A percentile compares a stretch with the other conserved stretches of the same genome.
These are phyloP conservation scores for Drosophila ambigua DNA, from an alignment of 1,140 invertebrate genomes.

Conservation along the genomic window DNA sequence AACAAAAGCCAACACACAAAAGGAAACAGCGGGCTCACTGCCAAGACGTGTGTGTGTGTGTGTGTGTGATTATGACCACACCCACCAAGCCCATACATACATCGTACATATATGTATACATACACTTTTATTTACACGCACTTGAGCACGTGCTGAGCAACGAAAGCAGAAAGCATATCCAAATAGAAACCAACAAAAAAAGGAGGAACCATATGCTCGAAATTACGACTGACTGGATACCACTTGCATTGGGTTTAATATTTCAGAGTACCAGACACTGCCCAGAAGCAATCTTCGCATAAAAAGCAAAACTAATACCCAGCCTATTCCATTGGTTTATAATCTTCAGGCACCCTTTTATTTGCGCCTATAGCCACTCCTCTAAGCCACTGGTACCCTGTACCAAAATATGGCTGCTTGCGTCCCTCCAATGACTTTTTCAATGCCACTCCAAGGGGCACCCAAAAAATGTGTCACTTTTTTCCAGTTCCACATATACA, in stretches of 20 bases:
- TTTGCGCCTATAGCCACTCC: no score
- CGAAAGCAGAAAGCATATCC: slow-evolving; percentile 43
- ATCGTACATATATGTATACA: neutral
- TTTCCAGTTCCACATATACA: slow-evolving; percentile 7
- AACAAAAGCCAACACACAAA: slow-evolving; percentile 56
- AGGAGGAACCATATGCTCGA: neutral
- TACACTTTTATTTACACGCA: slow-evolving; percentile 65
- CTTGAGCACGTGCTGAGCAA: slow-evolving; percentile 75
- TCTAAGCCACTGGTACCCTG: no score
- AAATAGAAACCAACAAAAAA: slow-evolving; percentile 52
- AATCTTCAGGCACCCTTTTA: no score
- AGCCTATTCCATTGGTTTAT: no score
- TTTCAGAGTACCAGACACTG: no score
- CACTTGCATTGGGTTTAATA: no score
- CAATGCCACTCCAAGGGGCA: slow-evolving; percentile 45
- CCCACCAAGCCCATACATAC: neutral
- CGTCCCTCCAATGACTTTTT: slow-evolving; percentile 48
- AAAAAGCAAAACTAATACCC: no score
- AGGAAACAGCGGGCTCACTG: slow-evolving; percentile 13
- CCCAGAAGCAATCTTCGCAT: no score
- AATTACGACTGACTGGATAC: no score
- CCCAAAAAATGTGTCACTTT: slow-evolving; percentile 39
- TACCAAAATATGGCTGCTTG: slow-evolving; percentile 57
- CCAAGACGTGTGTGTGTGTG: neutral
- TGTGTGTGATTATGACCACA: slow-evolving; percentile 8